These are phyloP conservation scores for Pogona vitticeps DNA, from an alignment of 2,113 vertebrate genomes.

Conservation along the genomic window DNA sequence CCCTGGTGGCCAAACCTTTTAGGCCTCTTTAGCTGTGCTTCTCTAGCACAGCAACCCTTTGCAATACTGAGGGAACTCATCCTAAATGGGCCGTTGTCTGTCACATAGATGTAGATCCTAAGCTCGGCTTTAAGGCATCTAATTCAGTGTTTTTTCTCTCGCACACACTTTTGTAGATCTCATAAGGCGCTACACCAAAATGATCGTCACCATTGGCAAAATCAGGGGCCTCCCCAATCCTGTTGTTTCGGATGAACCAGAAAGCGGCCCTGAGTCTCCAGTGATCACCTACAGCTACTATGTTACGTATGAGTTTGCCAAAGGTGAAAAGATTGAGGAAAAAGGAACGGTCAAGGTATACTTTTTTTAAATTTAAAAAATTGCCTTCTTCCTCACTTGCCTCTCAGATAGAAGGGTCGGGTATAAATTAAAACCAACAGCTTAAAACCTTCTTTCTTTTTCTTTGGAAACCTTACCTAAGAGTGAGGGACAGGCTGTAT, in stretches of 20 bases:
- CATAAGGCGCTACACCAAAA: conserved; percentile 51
- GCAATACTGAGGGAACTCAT: too few relatives aligned
- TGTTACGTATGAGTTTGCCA: conserved; percentile 79
- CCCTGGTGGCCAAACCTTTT: conserved; percentile 49
- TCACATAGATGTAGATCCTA: background rate
- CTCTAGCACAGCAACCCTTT: background rate
- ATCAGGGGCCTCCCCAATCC: conserved; percentile 76
- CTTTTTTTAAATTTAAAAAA: background rate
- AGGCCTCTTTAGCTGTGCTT: background rate
- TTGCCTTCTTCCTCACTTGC: background rate
- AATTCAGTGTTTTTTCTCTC: background rate
- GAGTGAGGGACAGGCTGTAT: too few relatives aligned
- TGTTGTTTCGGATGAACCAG: conserved; percentile 28
- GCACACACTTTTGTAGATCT: conserved; percentile 65
- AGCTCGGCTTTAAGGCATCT: background rate
- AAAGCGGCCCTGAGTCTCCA: conserved; percentile 57
- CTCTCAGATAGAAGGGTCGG: background rate
- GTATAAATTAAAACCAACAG: too few relatives aligned
- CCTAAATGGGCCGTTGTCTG: too few relatives aligned
- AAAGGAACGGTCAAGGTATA: conserved; percentile 7
- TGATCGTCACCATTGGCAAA: conserved; percentile 76
- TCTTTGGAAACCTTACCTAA: too few relatives aligned
- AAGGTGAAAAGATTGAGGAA: conserved; percentile 14
- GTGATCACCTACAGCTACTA: conserved; percentile 78
- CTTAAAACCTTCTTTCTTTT: too few relatives aligned